Base-by-base conservation (phyloP, 1,140 invertebrate species). In the Rhyacophila brunnea region DNA sequence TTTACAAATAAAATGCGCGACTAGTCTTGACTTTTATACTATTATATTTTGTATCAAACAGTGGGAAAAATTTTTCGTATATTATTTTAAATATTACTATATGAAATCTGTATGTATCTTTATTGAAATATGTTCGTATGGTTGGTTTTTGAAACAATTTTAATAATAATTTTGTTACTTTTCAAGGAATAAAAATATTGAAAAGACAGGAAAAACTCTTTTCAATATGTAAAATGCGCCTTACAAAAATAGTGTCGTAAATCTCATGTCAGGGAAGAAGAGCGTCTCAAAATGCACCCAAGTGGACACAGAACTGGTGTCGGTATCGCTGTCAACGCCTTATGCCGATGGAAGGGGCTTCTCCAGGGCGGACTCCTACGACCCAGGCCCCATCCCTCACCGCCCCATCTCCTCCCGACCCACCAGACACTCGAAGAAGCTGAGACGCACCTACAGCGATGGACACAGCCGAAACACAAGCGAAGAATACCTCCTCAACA, bases 221-320 rank as follows among this genome's bases (percentile, higher is more conserved):
- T 28, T 28, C 23, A 9, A 28, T 28, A 28, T 5, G 23, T 28
- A 28, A 28, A 28, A 28, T 28, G 23, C 23, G 23, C 23, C 3
- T 28, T 28, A 28, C 23, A 28, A 28, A 5, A 28, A 28, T 5
- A 28, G 23, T 28, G 23, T 34, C n/a, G n/a, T 48, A 28, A 54
- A 34, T 64, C 57, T 52, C 35, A 64, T 64, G 62, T 64, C 62
- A 51, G 62, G 57, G 35, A 64, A 64, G 50, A 64, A 60, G 38
- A 64, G 62, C 44, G 62, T 64, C 13, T 64, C 62, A 42, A 64
- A 64, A 64, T 64, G 62, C 49, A 64, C 62, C 48, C 62, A 64
- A 57, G 62, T 64, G 57, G 62, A 64, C 46, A 60, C 62, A 10
- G 62, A 64, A 52, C 56, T 64, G 35, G 57, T 64, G n/a, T 56